Evolutionary conservation across 2,113 vertebrate genomes (phyloP).

Genomic region (Eulemur rufifrons): DNA sequence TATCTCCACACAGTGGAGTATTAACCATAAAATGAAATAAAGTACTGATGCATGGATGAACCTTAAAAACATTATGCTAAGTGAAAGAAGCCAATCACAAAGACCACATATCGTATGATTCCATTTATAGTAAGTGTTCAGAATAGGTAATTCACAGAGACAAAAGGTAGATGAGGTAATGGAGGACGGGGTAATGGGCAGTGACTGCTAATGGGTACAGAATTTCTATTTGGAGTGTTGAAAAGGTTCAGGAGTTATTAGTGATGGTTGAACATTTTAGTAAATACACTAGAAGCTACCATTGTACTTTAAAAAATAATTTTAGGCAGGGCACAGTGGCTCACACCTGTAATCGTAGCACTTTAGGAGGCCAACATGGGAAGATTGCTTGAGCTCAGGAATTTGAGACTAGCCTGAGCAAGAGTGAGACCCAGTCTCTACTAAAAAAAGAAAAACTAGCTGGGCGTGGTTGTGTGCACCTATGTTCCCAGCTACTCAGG

Average conservation of each 20-base stretch:
- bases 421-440: too few relatives aligned
- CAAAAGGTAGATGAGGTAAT: not conserved
- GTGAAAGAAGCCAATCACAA: not conserved
- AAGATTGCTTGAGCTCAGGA: too few relatives aligned
- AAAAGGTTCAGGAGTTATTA: not conserved
- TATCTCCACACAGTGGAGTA: not conserved
- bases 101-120: not conserved
- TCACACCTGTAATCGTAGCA: too few relatives aligned
- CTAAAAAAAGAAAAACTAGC: too few relatives aligned
- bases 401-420: too few relatives aligned
- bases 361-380: too few relatives aligned
- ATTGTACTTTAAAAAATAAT: not conserved
- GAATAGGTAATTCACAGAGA: not conserved
- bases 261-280: not conserved
- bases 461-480: too few relatives aligned
- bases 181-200: not conserved
- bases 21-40: not conserved
- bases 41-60: not conserved
- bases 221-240: not conserved
- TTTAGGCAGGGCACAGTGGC: not conserved
- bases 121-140: not conserved
- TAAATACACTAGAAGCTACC: conserved; percentile 14
- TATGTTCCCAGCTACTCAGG: too few relatives aligned
- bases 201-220: not conserved
- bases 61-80: not conserved